Evolutionary conservation across 2,888 invertebrate species (phyloP), one percentile per base, ranked within the genome.

Genomic region (Caenorhabditis parvicauda): DNA sequence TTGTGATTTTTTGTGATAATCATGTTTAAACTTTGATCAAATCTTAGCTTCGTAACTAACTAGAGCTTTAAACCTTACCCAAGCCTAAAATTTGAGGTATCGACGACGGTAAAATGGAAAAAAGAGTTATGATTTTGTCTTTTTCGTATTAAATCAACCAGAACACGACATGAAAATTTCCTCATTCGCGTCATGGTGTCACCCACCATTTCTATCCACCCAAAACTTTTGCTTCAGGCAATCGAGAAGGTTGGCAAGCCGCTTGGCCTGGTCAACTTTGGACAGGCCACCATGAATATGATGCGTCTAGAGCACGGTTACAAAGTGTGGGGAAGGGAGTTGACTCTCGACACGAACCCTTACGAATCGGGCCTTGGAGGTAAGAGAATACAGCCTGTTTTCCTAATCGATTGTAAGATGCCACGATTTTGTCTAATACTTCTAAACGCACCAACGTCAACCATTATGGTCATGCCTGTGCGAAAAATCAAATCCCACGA

Each of bases 231-330:
- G 7, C 17, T 47, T 32, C 35, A 68, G 68, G 74, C 80, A 0
- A 67, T 84, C 4, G 70, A 81, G 55, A 57, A 71, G 2, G 79
- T 75, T 6, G 84, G 84, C 0, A 49, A 68, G 12, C 64, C 73
- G 21, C 74, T 74, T 50, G 82, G 81, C 51, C 72, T 83, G 6
- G 81, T 76, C 21, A 82, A 84, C 66, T 83, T 84, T 64, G 84
- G 84, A 19, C 79, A 81, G 3, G 79, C 80, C 42, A 82, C 83
- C 2, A 55, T 84, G 59, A 83, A 83, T 57, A 78, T 82, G 29
- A 70, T 84, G 64, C 71, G 84, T 14, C 62, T 84, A 48, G 84
- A 84, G 67, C 84, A 84, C 70, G 84, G 84, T 21, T 70, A 70
- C 53, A 64, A 63, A 41, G 56, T 68, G 37, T 70, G 70, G 67